Base-by-base conservation (phyloP, 2,113 vertebrate species). In the Brachyistius frenatus region DNA sequence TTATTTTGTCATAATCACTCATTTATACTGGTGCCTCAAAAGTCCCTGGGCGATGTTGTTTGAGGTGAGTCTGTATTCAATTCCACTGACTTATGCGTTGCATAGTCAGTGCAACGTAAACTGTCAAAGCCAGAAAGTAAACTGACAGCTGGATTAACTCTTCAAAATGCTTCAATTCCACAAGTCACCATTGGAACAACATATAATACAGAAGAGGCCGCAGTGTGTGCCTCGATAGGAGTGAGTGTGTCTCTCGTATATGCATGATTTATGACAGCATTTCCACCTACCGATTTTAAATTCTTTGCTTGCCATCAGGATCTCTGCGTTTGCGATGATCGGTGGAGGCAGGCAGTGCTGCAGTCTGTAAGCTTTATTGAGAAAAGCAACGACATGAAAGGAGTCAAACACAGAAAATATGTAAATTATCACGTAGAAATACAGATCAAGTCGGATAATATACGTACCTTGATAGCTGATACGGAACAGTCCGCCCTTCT, bases 221-320 rank as follows among this genome's bases (percentile, higher is more conserved):
- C 5, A 33, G 36, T 54, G 23, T 23, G 23, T 23, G 23, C 30
- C 31, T 10, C 0, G 30, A 75, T 11, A 41, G 44, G 44, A 32
- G 39, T 44, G 49, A 16, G 30, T 23, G 14, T 67, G 36, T 50
- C 23, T 81, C 13, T 55, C 23, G 23, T 23, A 31, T 37, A 32
- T 55, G 37, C 9, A 60, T 14, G 47, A 44, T 55, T 31, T 66
- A 44, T 78, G 73, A 80, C 54, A 66, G 73, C 15, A 10, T 78
- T 73, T 69, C 8, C 14, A 91, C 88, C 23, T 94, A 99, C 98
- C 97, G 60, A 99, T 99, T 94, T 96, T 96, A 78, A 99, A 99
- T 72, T 99, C 97, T 73, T 99, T 96, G 7, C 95, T 98, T 83
- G 96, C 98, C 2, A 97, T 97, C 87, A 99, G 82, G 73, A 99